Percentiles rank a stretch among this genome's conserved stretches.
Evolutionary conservation across 2,888 invertebrate genomes (phyloP).

Genomic region (Athalia cordata): DNA sequence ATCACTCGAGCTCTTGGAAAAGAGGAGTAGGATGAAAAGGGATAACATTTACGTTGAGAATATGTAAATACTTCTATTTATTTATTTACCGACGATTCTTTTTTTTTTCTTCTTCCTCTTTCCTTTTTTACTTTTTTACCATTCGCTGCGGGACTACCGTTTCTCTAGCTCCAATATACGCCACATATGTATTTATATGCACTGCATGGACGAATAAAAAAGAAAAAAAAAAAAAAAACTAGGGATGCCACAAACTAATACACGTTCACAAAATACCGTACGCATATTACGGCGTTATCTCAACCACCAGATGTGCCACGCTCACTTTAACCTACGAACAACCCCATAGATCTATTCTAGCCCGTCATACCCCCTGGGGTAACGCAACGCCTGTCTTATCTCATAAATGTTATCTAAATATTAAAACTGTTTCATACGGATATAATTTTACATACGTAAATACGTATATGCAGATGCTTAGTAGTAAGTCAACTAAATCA

Average conservation of each 20-base stretch:
- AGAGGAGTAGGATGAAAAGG: no score
- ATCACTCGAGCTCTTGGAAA: no score
- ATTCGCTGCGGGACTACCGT: no score
- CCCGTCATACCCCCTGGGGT: not conserved
- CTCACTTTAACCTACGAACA: not conserved
- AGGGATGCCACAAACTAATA: not conserved
- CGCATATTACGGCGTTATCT: constrained; percentile 18
- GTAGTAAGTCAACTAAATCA: no score
- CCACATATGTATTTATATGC: not conserved
- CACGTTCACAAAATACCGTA: constrained; percentile 1
- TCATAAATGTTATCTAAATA: constrained; percentile 31
- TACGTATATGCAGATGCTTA: not conserved
- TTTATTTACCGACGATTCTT: not conserved
- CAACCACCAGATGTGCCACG: constrained; percentile 33
- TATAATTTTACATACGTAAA: constrained; percentile 4
- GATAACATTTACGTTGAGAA: not conserved
- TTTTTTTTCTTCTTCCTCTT: not conserved
- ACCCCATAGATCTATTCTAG: constrained; percentile 1
- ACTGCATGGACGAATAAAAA: not conserved
- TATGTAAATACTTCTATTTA: not conserved
- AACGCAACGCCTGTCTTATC: constrained; percentile 35
- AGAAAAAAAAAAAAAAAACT: no score
- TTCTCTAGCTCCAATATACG: not conserved
- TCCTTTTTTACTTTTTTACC: not conserved
- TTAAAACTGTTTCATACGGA: constrained; percentile 3